phyloP scores from a whole-genome alignment of 2,888 invertebrate species.

The Ischnura elegans region DNA sequence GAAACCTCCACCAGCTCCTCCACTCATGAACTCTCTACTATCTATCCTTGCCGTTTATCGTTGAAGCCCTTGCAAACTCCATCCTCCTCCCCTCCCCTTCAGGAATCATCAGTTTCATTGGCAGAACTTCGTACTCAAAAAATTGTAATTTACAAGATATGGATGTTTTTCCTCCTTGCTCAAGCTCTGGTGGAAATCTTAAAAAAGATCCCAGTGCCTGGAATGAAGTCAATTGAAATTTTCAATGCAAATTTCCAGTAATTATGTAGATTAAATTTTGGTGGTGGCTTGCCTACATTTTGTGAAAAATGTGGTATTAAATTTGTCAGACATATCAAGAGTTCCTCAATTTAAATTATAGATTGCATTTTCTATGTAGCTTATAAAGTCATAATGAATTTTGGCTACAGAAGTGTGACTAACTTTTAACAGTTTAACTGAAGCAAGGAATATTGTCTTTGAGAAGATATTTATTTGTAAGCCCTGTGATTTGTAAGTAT shows the following conservation, averaged over 20 bases:
- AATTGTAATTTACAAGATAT: neutral
- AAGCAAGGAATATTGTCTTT: neutral
- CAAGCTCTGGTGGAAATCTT: neutral
- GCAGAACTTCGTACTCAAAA: neutral
- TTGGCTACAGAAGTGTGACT: no score
- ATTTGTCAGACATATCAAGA: constrained; percentile 49
- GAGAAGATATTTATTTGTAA: neutral
- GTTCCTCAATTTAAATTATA: constrained; percentile 15
- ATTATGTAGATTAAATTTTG: neutral
- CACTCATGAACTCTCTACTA: constrained; percentile 37
- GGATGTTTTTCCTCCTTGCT: neutral
- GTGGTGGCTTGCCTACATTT: neutral
- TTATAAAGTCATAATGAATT: neutral
- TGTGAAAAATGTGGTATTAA: neutral
- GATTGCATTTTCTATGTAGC: neutral
- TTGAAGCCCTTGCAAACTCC: neutral
- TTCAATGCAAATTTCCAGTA: constrained; percentile 8
- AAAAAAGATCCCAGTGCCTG: neutral
- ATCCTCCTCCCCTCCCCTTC: neutral
- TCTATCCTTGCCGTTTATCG: constrained; percentile 47
- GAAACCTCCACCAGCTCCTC: constrained; percentile 32
- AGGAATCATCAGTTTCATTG: neutral
- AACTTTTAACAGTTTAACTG: neutral
- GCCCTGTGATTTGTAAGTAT: neutral
- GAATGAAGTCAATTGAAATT: neutral